These are phyloP conservation scores for Griposia aprilina DNA, from an alignment of 2,888 invertebrate genomes.

Conservation along the genomic window DNA sequence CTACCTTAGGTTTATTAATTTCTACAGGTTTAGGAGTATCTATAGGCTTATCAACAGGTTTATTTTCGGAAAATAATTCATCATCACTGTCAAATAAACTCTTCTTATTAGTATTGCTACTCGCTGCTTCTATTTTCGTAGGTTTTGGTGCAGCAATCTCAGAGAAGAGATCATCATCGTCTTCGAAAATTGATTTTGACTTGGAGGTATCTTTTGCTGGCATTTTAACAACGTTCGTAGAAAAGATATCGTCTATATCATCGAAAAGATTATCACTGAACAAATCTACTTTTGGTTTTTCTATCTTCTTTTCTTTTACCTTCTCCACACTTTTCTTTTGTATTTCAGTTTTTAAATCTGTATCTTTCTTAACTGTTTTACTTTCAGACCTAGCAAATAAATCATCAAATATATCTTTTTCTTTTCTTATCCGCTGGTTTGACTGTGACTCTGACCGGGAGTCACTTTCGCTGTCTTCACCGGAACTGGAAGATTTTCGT, in stretches of 20 bases:
- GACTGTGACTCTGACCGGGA: conserved; percentile 45
- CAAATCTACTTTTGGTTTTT: conserved; percentile 77
- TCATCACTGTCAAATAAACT: conserved; percentile 78
- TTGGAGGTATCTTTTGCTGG: conserved; percentile 58
- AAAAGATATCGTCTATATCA: conserved; percentile 87
- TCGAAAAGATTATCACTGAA: conserved; percentile 86
- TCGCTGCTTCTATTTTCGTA: conserved; percentile 55
- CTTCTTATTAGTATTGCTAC: conserved; percentile 56
- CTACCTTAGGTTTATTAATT: conserved; percentile 32
- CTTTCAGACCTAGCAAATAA: conserved; percentile 79
- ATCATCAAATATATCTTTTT: conserved; percentile 83
- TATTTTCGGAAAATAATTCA: conserved; percentile 70
- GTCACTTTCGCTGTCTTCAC: conserved; percentile 74
- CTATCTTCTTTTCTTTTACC: conserved; percentile 58
- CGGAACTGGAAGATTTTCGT: conserved; percentile 77
- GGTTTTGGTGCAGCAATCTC: conserved; percentile 73
- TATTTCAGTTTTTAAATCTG: conserved; percentile 52
- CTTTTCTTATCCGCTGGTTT: conserved; percentile 59
- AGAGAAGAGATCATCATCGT: conserved; percentile 82
- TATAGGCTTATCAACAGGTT: conserved; percentile 34
- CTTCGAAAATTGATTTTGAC: conserved; percentile 80
- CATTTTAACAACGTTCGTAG: conserved; percentile 75
- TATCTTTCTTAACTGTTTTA: conserved; percentile 58
- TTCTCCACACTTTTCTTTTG: conserved; percentile 50
- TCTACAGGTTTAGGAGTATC: conserved; percentile 8